Conservation (phyloP, 2,888 invertebrate species). For the Megamerina dolium region DNA sequence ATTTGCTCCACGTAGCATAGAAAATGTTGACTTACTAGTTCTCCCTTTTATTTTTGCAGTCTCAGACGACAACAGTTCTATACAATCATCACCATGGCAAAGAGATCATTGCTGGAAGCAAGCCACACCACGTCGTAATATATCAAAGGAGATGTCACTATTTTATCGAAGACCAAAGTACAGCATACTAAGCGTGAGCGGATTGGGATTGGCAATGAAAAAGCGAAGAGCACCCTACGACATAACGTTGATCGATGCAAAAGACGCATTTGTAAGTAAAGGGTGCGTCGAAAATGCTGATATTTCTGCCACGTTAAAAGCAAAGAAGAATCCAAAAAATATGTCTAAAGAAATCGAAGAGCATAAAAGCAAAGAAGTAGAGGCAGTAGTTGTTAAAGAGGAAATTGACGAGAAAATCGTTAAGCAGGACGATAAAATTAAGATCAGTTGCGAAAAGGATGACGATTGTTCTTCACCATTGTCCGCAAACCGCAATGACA, state of each 20-base stretch:
- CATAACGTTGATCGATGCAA: slow-evolving; percentile 19
- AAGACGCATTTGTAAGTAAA: neutral
- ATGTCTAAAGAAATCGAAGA: neutral
- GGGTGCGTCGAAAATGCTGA: neutral
- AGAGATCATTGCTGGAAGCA: slow-evolving; percentile 88
- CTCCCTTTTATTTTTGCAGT: too few relatives aligned
- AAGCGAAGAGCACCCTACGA: slow-evolving; percentile 67
- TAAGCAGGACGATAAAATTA: neutral
- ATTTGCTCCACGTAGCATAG: too few relatives aligned
- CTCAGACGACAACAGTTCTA: slow-evolving; percentile 85
- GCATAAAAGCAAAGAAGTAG: neutral
- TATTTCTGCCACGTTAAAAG: neutral
- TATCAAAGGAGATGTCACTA: slow-evolving; percentile 68
- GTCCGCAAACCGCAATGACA: neutral
- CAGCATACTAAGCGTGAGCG: slow-evolving; percentile 29
- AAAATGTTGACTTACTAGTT: too few relatives aligned
- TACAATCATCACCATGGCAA: slow-evolving; percentile 87
- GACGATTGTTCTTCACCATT: slow-evolving; percentile 3
- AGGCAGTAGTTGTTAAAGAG: slow-evolving; percentile 1
- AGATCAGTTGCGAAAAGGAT: neutral
- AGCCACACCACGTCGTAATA: slow-evolving; percentile 65
- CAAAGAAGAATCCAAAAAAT: slow-evolving; percentile 7
- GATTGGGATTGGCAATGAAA: slow-evolving; percentile 35
- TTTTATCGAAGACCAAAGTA: slow-evolving; percentile 46
- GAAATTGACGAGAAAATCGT: slow-evolving; percentile 5